Evolutionary conservation across 2,113 vertebrate species (phyloP), one percentile per base, ranked within the genome.

Genomic region (Nematolebias whitei): DNA sequence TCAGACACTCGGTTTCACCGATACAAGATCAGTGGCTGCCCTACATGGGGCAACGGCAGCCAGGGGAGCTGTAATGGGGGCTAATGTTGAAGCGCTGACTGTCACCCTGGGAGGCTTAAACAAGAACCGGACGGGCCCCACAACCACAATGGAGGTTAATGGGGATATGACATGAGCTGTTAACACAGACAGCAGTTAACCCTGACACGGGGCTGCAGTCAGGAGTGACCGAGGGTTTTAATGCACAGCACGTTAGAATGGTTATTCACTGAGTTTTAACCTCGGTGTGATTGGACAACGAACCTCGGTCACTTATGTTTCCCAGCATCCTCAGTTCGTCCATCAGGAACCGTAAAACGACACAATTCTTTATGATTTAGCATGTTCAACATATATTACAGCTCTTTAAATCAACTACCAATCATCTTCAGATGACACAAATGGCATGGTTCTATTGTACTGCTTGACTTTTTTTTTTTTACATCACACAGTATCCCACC

Each of bases 121-220:
- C 83, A 83, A 80, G 84, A 75, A 82, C 57, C 67, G 60, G 50
- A 72, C 43, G 53, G 85, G 74, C 84, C 55, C 51, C 68, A 68
- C 81, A 88, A 78, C 88, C 83, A 85, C 84, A 84, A 80, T 76
- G 71, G 79, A 89, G 87, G 87, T 90, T 92, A 92, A 92, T 91
- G 88, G 81, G 87, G 85, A 89, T 85, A 88, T 79, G 88, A 92
- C 91, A 91, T 67, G 87, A 82, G 79, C 82, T 79, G 83, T 89
- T 90, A 92, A 92, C 91, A 91, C 85, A 78, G 78, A 83, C 63
- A 41, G 82, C 85, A 87, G 87, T 91, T 92, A 90, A 92, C 89
- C 88, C 82, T 48, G 75, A 87, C 84, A 85, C 76, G 1, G 64
- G 73, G 62, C 44, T 53, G 63, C 24, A 62, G 79, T 16, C 18